These are phyloP conservation scores for Scomber scombrus DNA, from an alignment of 2,113 vertebrate genomes.

Conservation along the genomic window DNA sequence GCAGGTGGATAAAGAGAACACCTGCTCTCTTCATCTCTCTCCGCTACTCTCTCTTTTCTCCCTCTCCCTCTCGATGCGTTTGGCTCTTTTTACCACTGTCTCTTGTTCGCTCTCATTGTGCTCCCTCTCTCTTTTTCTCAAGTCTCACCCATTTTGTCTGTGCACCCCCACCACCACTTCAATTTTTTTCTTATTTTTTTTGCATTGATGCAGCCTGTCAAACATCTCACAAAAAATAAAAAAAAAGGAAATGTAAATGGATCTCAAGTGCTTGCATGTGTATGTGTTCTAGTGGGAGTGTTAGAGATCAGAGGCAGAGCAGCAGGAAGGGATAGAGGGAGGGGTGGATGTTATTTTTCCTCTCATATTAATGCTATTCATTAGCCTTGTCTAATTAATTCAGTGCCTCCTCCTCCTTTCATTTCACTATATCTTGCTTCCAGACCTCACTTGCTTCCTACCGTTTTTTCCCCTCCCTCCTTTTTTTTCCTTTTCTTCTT, in stretches of 20 bases:
- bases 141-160: conserved; percentile 69
- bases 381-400: conserved; percentile 83
- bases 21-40: conserved; percentile 79
- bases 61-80: conserved; percentile 31
- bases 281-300: conserved; percentile 54
- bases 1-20: conserved; percentile 83
- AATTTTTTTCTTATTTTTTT: conserved; percentile 28
- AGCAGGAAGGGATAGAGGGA: conserved; percentile 55
- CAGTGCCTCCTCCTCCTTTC: conserved; percentile 57
- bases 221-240: conserved; percentile 55
- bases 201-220: conserved; percentile 70
- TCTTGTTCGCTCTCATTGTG: conserved; percentile 41
- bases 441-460: conserved; percentile 15
- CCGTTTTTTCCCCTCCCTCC: background rate
- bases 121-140: conserved; percentile 51
- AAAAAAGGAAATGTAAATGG: conserved; percentile 68
- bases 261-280: conserved; percentile 61
- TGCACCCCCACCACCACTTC: conserved; percentile 43
- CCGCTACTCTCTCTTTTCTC: conserved; percentile 34
- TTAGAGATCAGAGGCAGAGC: conserved; percentile 73
- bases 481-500: background rate
- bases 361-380: conserved; percentile 81
- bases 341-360: conserved; percentile 53
- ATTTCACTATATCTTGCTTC: conserved; percentile 56
- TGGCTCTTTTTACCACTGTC: conserved; percentile 24